Evolutionary conservation across 1,140 invertebrate genomes (phyloP), one percentile per base, ranked within the genome.

Genomic region (Trichonephila clavata): DNA sequence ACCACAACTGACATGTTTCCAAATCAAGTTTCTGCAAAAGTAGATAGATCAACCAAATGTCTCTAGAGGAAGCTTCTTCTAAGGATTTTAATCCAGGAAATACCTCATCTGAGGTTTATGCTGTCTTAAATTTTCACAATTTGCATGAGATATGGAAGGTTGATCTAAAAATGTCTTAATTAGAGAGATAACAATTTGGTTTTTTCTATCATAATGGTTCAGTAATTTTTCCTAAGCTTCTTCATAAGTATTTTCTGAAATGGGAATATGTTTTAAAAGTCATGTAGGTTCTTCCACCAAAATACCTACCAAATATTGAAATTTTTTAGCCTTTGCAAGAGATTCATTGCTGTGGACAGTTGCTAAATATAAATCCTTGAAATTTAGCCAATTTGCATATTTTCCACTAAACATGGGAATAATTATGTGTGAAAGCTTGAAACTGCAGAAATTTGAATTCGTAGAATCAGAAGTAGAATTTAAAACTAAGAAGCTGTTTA

Each of bases 1-100:
- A 3, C 63, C n/a, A 65, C n/a, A 0, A 65, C 0, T 7, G n/a
- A 13, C 1, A 7, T 0, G n/a, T 21, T 1, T n/a, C 4, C 20
- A 2, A 24, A 14, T n/a, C 6, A 24, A 24, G 8, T 24, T 24
- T 65, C 24, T 8, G 7, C 20, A 65, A 65, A 21, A 24, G n/a
- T n/a, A 24, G 6, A 65, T n/a, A 65, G 8, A 14, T 65, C 0
- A 65, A 10, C 0, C 63, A 65, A 65, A 24, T 65, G 21, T 24
- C 63, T 65, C 63, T 65, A n/a, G 7, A 65, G 8, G 5, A 65
- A 0, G 13, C n/a, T 10, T 21, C 10, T 24, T 65, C 13, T 3
- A 65, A 0, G 10, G 63, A 65, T 65, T 65, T 65, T 65, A 65
- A 65, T 2, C n/a, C 63, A n/a, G 0, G 1, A 7, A n/a, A 24